These are phyloP conservation scores for Monodelphis domestica DNA, from an alignment of 2,797 vertebrate genomes.

Conservation along the genomic window DNA sequence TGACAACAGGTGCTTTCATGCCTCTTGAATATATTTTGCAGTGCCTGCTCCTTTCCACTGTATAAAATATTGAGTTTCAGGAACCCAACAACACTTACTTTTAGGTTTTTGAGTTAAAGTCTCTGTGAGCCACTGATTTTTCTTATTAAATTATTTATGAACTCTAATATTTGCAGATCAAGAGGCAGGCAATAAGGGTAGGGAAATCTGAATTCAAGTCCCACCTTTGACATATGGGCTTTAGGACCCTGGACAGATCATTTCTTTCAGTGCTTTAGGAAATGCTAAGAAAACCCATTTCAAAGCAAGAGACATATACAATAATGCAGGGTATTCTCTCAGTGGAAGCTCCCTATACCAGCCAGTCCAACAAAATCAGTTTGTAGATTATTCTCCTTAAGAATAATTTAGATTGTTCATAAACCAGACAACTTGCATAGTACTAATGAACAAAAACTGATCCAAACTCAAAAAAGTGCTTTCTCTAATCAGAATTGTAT, in stretches of 20 bases:
- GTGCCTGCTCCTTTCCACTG: slow-evolving; percentile 82
- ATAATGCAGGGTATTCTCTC: background rate
- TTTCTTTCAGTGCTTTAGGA: background rate
- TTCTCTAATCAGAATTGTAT: background rate
- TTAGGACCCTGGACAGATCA: background rate
- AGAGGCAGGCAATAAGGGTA: background rate
- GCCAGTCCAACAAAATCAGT: background rate
- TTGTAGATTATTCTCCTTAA: background rate
- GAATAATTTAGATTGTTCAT: background rate
- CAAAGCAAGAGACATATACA: background rate
- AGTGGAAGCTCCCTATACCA: background rate
- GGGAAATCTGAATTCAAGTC: background rate
- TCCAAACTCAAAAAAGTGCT: background rate
- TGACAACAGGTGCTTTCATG: slow-evolving; percentile 85
- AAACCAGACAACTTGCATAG: background rate
- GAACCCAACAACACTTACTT: slow-evolving; percentile 6
- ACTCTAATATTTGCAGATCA: background rate
- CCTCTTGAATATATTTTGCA: slow-evolving; percentile 83
- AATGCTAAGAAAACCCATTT: background rate
- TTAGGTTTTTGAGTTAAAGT: slow-evolving; percentile 15
- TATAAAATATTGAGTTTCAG: slow-evolving; percentile 1
- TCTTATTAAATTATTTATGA: slow-evolving; percentile 27
- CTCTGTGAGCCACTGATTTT: background rate
- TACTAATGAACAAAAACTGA: background rate
- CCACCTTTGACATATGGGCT: background rate